Percentiles rank a stretch among this genome's conserved stretches.
Conservation (phyloP, 2,797 vertebrate genomes). For the Notolabrus celidotus region DNA sequence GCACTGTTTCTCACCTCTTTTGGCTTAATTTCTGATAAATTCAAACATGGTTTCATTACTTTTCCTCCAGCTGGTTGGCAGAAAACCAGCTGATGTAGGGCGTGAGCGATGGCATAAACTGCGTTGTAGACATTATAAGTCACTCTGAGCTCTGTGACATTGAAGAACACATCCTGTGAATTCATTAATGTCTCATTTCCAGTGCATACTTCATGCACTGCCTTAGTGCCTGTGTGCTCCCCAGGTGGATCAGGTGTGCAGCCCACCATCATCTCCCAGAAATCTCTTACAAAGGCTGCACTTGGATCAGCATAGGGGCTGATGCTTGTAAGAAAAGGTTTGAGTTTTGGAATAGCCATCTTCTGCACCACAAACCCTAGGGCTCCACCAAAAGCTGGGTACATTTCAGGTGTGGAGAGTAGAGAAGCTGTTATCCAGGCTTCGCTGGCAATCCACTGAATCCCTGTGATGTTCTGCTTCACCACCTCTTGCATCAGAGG, state of each 20-base stretch:
- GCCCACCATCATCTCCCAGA: slow-evolving; percentile 82
- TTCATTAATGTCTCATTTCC: slow-evolving; percentile 75
- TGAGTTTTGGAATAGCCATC: slow-evolving; percentile 81
- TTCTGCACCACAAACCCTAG: slow-evolving; percentile 83
- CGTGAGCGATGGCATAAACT: slow-evolving; percentile 81
- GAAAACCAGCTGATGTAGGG: slow-evolving; percentile 77
- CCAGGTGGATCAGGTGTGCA: slow-evolving; percentile 61
- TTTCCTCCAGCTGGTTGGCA: slow-evolving; percentile 79
- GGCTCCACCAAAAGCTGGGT: slow-evolving; percentile 80
- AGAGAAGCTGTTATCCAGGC: slow-evolving; percentile 84
- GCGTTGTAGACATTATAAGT: slow-evolving; percentile 86
- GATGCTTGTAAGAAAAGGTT: slow-evolving; percentile 74
- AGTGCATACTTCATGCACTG: slow-evolving; percentile 72
- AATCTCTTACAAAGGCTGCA: slow-evolving; percentile 76
- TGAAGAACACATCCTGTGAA: slow-evolving; percentile 74
- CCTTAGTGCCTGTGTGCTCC: not conserved
- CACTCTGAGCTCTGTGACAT: slow-evolving; percentile 75
- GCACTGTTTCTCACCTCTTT: slow-evolving; percentile 67
- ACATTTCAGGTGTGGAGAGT: slow-evolving; percentile 80
- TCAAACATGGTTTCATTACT: slow-evolving; percentile 59
- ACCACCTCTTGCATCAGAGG: slow-evolving; percentile 83
- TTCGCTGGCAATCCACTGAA: slow-evolving; percentile 87
- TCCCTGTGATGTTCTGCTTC: slow-evolving; percentile 84
- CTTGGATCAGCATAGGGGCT: slow-evolving; percentile 66
- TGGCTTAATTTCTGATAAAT: slow-evolving; percentile 71